These are phyloP conservation scores for Osmoderma eremita DNA, from an alignment of 2,888 invertebrate species.

Conservation along the genomic window DNA sequence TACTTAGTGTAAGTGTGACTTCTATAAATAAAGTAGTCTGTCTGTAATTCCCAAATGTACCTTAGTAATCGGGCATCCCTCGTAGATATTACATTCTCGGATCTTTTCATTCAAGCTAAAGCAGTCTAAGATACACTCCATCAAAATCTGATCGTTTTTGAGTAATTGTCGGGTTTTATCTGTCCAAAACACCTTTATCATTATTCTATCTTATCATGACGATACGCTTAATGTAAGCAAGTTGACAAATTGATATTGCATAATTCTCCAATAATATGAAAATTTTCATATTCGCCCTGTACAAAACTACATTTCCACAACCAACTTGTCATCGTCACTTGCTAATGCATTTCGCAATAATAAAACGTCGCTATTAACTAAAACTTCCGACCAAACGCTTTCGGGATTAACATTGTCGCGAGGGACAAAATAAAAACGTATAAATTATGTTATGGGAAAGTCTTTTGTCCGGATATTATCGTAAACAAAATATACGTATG, in stretches of 20 bases:
- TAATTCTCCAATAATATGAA: no score
- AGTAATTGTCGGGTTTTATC: background rate
- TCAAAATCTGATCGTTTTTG: no score
- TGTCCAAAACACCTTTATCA: background rate
- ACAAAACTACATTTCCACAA: background rate
- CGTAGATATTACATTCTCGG: no score
- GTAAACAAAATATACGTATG: background rate
- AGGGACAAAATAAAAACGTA: background rate
- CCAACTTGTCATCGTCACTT: constrained; percentile 1
- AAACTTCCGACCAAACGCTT: background rate
- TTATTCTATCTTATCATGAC: background rate
- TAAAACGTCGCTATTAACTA: background rate
- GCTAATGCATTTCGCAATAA: constrained; percentile 1
- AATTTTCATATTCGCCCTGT: no score
- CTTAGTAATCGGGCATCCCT: no score
- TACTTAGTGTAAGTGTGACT: no score
- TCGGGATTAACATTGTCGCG: background rate
- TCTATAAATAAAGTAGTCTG: no score
- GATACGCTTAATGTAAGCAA: no score
- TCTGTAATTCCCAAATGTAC: no score
- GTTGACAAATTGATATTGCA: no score
- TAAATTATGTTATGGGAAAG: constrained; percentile 5
- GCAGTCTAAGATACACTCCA: no score
- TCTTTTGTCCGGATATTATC: constrained; percentile 8
- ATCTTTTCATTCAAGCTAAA: no score